phyloP scores from a whole-genome alignment of 2,888 invertebrate genomes.

The Lasioglossum marginatum region DNA sequence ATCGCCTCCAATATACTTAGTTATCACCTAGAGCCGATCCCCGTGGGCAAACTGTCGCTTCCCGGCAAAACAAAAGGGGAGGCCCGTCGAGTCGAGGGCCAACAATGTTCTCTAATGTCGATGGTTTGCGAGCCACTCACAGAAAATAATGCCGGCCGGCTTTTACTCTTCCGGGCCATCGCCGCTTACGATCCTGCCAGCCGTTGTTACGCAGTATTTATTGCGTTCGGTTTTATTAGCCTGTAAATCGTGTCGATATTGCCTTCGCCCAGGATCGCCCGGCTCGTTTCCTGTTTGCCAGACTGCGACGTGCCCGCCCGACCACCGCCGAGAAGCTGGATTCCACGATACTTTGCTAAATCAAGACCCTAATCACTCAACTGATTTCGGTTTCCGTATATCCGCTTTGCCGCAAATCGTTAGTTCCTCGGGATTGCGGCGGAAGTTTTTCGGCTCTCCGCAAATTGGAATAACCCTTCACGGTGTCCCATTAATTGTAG shows the following conservation, averaged over 20 bases:
- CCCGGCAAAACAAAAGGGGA: neutral
- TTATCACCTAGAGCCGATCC: constrained; percentile 29
- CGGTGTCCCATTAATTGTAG: neutral
- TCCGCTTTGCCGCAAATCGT: neutral
- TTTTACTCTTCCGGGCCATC: constrained; percentile 12
- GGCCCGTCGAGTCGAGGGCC: neutral
- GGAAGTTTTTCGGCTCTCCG: neutral
- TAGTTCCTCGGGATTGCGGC: neutral
- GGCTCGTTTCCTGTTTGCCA: neutral
- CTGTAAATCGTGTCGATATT: constrained; percentile 39
- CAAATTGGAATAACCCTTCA: neutral
- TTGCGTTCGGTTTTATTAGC: constrained; percentile 25
- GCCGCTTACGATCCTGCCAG: constrained; percentile 3
- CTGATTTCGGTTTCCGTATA: neutral
- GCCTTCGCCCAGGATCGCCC: neutral
- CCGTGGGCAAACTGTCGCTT: neutral
- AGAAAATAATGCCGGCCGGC: constrained; percentile 16
- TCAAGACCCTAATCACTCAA: neutral
- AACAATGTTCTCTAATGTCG: neutral
- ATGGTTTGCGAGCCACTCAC: constrained; percentile 16
- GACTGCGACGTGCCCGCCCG: neutral
- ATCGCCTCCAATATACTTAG: constrained; percentile 25
- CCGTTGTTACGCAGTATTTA: constrained; percentile 48
- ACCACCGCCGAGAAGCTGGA: neutral
- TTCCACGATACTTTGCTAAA: neutral